Conservation (phyloP, 2,888 invertebrate genomes). For the Oscheius sp. region DNA sequence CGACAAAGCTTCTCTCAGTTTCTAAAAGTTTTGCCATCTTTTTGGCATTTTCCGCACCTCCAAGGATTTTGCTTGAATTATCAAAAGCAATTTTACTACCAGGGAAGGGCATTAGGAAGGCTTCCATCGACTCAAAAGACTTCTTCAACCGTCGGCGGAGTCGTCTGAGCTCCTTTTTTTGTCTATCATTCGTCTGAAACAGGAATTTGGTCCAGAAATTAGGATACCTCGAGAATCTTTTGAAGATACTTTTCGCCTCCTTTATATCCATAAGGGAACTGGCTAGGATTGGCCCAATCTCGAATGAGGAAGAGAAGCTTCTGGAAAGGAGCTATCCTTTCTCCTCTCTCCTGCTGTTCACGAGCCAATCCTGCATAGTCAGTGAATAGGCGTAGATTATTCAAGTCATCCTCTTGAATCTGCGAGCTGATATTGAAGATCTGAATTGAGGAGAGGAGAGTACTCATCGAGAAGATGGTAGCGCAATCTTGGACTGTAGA, state of each 20-base stretch:
- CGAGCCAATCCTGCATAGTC: too few species aligned
- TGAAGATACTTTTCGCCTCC: conserved; percentile 87
- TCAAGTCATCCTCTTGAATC: conserved; percentile 94
- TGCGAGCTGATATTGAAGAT: conserved; percentile 93
- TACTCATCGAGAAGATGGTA: conserved; percentile 93
- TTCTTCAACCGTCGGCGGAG: background rate
- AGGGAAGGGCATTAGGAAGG: background rate
- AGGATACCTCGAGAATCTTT: conserved; percentile 78
- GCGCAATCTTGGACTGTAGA: conserved; percentile 95
- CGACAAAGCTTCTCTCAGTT: background rate
- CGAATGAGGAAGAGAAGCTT: conserved; percentile 87
- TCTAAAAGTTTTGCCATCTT: background rate
- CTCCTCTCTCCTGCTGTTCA: too few species aligned
- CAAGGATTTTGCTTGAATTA: background rate
- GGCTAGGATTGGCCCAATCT: conserved; percentile 98
- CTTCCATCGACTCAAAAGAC: background rate
- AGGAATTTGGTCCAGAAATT: background rate
- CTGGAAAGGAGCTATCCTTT: conserved; percentile 80
- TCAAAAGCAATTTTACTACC: background rate
- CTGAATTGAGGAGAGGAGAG: conserved; percentile 85
- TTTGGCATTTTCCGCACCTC: background rate
- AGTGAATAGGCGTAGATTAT: conserved; percentile 90
- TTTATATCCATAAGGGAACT: conserved; percentile 82
- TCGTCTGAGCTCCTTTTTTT: background rate
- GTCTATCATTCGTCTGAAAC: background rate